Percentiles rank a stretch among this genome's conserved stretches.
Evolutionary conservation across 1,140 invertebrate genomes (phyloP).

Genomic region (Macrostomum lignano): DNA sequence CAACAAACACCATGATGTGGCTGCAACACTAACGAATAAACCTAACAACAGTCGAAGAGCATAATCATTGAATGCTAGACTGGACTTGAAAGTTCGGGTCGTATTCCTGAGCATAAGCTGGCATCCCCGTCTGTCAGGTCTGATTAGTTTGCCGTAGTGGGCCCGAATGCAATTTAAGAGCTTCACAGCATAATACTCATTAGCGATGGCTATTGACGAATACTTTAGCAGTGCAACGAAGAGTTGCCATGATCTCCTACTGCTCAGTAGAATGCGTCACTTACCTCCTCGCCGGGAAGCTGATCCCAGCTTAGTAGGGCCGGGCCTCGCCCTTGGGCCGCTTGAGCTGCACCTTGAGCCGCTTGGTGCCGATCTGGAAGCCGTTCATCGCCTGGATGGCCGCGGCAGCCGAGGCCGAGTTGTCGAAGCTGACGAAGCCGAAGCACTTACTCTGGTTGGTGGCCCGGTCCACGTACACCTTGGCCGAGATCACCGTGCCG

Average conservation of each 20-base stretch:
- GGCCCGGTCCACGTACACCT: conserved; percentile 96
- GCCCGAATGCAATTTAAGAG: too few species aligned
- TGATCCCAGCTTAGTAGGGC: too few species aligned
- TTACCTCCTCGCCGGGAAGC: neutral
- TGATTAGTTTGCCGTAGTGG: too few species aligned
- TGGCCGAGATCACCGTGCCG: conserved; percentile 80
- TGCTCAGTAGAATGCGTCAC: conserved; percentile 7
- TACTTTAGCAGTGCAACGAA: neutral
- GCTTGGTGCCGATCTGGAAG: conserved; percentile 81
- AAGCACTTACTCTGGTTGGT: conserved; percentile 94
- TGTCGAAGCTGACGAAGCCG: conserved; percentile 91
- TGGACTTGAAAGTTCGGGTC: too few species aligned
- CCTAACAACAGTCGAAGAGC: too few species aligned
- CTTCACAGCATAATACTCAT: too few species aligned
- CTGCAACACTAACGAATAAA: too few species aligned
- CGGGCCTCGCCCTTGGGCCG: too few species aligned
- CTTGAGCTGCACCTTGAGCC: conserved; percentile 86
- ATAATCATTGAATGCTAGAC: too few species aligned
- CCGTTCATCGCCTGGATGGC: conserved; percentile 85
- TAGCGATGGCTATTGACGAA: neutral
- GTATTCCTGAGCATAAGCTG: too few species aligned
- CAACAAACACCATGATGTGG: too few species aligned
- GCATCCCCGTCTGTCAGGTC: too few species aligned
- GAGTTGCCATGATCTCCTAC: conserved; percentile 2
- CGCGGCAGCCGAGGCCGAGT: conserved; percentile 58